These are phyloP conservation scores for Hapalemur alaotrensis DNA, from an alignment of 2,797 vertebrate genomes.

Conservation along the genomic window DNA sequence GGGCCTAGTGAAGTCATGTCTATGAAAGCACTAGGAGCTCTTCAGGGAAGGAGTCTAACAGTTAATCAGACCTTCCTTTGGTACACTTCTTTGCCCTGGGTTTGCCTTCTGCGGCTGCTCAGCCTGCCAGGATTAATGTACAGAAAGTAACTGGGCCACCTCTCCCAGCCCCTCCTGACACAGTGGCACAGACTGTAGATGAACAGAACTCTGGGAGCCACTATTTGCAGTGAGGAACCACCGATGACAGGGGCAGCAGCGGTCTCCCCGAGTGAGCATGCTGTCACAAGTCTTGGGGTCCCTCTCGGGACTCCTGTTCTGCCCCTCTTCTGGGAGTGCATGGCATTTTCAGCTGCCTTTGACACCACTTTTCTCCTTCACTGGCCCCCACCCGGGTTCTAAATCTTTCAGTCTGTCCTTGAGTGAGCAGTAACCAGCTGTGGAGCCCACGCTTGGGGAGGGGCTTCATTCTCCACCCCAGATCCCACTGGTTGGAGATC, in stretches of 20 bases:
- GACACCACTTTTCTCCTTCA: not conserved
- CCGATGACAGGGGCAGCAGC: not conserved
- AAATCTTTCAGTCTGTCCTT: not conserved
- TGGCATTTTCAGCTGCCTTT: not conserved
- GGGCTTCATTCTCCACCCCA: not conserved
- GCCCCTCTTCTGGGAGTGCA: not conserved
- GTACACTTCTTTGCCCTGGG: not conserved
- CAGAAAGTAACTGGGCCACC: not conserved
- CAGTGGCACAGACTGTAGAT: not conserved
- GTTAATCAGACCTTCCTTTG: constrained; percentile 41
- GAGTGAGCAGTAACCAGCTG: not conserved
- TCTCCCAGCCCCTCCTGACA: not conserved
- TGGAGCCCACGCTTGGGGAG: not conserved
- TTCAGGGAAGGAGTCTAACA: not conserved
- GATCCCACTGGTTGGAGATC: not conserved
- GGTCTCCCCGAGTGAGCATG: not conserved
- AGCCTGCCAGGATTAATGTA: not conserved
- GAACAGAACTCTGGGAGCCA: not conserved
- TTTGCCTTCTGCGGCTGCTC: not conserved
- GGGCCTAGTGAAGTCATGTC: constrained; percentile 31
- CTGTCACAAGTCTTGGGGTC: not conserved
- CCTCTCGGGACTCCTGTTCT: not conserved
- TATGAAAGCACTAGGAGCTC: not conserved
- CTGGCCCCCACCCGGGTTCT: not conserved
- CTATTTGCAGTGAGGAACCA: not conserved